These are phyloP conservation scores for Aphelenchoides besseyi DNA, from an alignment of 1,140 invertebrate species.

Conservation along the genomic window DNA sequence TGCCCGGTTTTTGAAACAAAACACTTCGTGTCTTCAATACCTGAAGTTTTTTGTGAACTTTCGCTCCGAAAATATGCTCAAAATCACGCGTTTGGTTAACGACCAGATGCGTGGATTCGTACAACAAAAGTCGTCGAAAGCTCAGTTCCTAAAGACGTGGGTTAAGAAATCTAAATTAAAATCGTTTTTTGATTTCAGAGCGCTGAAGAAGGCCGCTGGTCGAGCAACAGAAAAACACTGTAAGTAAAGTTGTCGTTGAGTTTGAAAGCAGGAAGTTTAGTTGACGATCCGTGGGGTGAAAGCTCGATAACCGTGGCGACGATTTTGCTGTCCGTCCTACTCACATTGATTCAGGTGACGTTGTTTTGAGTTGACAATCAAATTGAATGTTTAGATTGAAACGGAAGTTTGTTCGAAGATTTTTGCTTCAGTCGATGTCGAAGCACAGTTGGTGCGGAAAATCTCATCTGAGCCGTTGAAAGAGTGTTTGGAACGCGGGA, in stretches of 20 bases:
- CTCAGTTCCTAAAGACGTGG: conserved; percentile 41
- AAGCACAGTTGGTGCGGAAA: conserved; percentile 52
- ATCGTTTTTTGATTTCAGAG: conserved; percentile 31
- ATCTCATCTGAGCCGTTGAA: conserved; percentile 48
- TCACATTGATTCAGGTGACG: conserved; percentile 42
- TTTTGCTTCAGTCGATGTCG: conserved; percentile 38
- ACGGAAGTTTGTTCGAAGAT: conserved; percentile 42
- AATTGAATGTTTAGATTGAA: conserved; percentile 47
- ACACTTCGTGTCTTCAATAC: conserved; percentile 35
- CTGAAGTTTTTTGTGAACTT: conserved; percentile 34
- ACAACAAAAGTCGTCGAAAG: conserved; percentile 26
- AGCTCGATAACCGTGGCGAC: conserved; percentile 27
- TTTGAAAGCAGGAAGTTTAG: neutral
- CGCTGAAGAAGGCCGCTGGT: conserved; percentile 48
- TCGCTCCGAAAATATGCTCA: conserved; percentile 55
- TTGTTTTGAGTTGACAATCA: neutral
- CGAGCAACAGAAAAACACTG: neutral
- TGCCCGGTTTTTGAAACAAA: conserved; percentile 45
- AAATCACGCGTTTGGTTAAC: conserved; percentile 38
- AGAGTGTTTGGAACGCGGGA: conserved; percentile 15
- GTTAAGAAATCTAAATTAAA: conserved; percentile 19
- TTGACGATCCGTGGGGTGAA: conserved; percentile 30
- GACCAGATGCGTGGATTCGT: conserved; percentile 42
- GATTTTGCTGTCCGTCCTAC: conserved; percentile 35
- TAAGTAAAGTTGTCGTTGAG: conserved; percentile 15